phyloP scores from a whole-genome alignment of 2,888 invertebrate genomes.

The Epirrhoe tristata region DNA sequence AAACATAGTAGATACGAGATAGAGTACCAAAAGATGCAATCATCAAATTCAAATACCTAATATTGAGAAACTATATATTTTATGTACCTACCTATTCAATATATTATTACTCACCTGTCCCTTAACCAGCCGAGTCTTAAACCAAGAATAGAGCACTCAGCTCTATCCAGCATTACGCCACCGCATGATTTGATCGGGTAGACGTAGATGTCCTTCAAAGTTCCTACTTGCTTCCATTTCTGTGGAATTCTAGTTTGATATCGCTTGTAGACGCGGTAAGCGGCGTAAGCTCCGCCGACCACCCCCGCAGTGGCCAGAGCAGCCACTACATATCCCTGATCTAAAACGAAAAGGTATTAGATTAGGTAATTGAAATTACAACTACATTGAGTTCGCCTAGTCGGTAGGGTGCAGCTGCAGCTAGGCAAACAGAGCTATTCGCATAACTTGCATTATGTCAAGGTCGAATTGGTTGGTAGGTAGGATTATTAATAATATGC shows the following conservation, averaged over 20 bases:
- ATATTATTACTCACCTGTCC: slow-evolving; percentile 71
- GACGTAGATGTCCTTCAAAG: slow-evolving; percentile 79
- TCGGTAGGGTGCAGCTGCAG: too few relatives aligned
- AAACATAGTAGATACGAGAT: not conserved
- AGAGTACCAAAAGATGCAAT: not conserved
- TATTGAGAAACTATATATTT: not conserved
- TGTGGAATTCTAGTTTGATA: slow-evolving; percentile 64
- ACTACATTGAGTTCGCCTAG: too few relatives aligned
- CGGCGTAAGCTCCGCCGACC: slow-evolving; percentile 65
- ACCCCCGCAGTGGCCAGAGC: slow-evolving; percentile 63
- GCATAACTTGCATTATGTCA: too few relatives aligned
- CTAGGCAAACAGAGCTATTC: too few relatives aligned
- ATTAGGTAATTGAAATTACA: not conserved
- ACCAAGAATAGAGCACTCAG: slow-evolving; percentile 84
- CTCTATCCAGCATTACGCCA: slow-evolving; percentile 72
- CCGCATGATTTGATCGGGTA: slow-evolving; percentile 88
- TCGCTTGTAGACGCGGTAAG: slow-evolving; percentile 60
- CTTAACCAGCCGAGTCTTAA: slow-evolving; percentile 82
- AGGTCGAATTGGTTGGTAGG: too few relatives aligned
- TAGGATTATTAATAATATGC: too few relatives aligned
- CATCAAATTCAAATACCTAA: not conserved
- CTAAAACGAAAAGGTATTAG: slow-evolving; percentile 24
- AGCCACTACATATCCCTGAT: slow-evolving; percentile 51
- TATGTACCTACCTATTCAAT: too few relatives aligned
- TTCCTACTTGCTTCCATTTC: slow-evolving; percentile 86